Base-by-base conservation (phyloP, 1,140 invertebrate species). In the Drosophila biarmipes region DNA sequence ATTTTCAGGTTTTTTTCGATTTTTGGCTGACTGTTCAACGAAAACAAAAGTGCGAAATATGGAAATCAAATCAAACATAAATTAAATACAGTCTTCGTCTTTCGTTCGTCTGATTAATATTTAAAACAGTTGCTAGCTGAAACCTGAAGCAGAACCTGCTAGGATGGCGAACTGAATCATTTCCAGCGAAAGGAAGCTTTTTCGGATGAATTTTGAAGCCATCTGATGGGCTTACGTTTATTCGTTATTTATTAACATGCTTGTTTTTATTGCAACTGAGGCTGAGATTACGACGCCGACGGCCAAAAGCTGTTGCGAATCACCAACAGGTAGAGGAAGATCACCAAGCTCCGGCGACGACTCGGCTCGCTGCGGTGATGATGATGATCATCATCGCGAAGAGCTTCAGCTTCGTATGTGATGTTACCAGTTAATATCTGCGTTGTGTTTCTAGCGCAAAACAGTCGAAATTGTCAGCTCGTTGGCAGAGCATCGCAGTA, bases 391-490 rank as follows among this genome's bases (percentile, higher is more conserved):
- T 61, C 38, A 68, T 21, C 37, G 2, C 21, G 2, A 24, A 19
- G 17, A 21, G 43, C 43, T 24, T n/a, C n/a, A 29, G 46, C 27
- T 49, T 24, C 43, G 21, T 19, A 14, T 68, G 42, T 43, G 49
- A n/a, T 53, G 56, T 46, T 76, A 72, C 72, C 72, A 78, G 84
- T 87, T 87, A 87, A 90, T 77, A 87, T 80, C 76, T 73, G 76
- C 64, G 80, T 63, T 67, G 67, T 68, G 73, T 72, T 77, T 89
- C 84, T 89, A 89, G 81, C 80, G 68, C 85, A 67, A 73, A 89
- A 84, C 84, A 89, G 84, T 89, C 77, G 73, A 90, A 90, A 89
- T 90, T 69, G 84, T 90, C 76, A 73, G 85, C 84, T 90, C 85
- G 76, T 84, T 73, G 79, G 73, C 51, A 55, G 54, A 78, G 81